phyloP scores from a whole-genome alignment of 2,888 invertebrate genomes.

The Phaedon cochleariae region DNA sequence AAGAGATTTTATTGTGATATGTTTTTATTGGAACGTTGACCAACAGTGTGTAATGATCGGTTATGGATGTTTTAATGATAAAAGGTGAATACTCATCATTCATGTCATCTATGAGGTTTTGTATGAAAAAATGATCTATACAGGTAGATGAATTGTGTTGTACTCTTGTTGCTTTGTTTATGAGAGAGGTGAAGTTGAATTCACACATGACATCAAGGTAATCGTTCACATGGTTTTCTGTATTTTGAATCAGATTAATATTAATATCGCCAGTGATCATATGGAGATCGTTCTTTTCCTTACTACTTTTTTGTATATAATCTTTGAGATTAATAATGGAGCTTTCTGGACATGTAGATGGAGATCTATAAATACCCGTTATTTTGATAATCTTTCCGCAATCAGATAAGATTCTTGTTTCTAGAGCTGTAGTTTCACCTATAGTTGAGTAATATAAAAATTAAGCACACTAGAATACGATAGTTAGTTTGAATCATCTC shows the following conservation, averaged over 20 bases:
- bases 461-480: too few relatives aligned
- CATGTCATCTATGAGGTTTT: neutral
- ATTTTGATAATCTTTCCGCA: neutral
- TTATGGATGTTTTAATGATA: neutral
- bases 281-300: neutral
- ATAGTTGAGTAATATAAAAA: too few relatives aligned
- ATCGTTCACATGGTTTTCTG: neutral
- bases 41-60: neutral
- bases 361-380: neutral
- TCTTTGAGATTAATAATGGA: neutral
- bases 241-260: neutral
- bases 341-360: neutral
- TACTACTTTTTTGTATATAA: neutral
- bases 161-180: neutral
- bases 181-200: neutral
- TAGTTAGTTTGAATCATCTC: too few relatives aligned
- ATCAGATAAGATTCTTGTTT: too few relatives aligned
- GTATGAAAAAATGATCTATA: neutral
- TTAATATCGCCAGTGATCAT: neutral
- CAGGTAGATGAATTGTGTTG: neutral
- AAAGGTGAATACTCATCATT: neutral
- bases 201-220: neutral
- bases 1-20: neutral
- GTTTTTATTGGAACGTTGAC: neutral
- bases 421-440: neutral